phyloP scores from a whole-genome alignment of 2,797 vertebrate species.

The Ispidina picta region DNA sequence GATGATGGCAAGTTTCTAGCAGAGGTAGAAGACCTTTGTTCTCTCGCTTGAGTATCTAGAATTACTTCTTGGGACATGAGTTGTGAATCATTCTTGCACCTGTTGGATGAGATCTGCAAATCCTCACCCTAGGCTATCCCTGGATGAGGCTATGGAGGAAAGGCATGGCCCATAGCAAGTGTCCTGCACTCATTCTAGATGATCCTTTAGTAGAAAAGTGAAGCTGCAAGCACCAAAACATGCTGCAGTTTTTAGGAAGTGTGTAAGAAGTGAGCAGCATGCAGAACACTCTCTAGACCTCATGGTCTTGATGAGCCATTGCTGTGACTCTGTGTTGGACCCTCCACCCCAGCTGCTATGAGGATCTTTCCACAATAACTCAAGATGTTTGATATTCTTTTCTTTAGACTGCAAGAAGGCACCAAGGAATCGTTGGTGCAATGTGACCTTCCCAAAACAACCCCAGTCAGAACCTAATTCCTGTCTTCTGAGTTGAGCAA shows the following conservation, averaged over 20 bases:
- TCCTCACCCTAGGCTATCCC: not conserved
- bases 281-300: not conserved
- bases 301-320: not conserved
- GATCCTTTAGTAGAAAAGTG: not conserved
- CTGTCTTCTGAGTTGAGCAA: not conserved
- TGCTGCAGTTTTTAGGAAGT: not conserved
- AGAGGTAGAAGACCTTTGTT: not conserved
- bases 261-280: fast-evolving
- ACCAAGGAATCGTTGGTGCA: fast-evolving
- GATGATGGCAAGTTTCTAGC: not conserved
- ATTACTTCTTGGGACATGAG: not conserved
- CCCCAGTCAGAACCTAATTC: not conserved
- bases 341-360: not conserved
- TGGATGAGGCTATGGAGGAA: not conserved
- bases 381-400: not conserved
- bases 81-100: not conserved
- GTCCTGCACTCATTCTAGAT: not conserved
- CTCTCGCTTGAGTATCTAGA: not conserved
- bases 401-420: not conserved
- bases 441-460: not conserved
- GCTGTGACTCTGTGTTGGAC: not conserved
- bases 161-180: not conserved
- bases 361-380: not conserved
- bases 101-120: not conserved
- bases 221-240: not conserved